A percentile compares a stretch with the other conserved stretches of the same genome.
These are phyloP conservation scores for Hycleus phaleratus DNA, from an alignment of 1,140 invertebrate genomes.

Conservation along the genomic window DNA sequence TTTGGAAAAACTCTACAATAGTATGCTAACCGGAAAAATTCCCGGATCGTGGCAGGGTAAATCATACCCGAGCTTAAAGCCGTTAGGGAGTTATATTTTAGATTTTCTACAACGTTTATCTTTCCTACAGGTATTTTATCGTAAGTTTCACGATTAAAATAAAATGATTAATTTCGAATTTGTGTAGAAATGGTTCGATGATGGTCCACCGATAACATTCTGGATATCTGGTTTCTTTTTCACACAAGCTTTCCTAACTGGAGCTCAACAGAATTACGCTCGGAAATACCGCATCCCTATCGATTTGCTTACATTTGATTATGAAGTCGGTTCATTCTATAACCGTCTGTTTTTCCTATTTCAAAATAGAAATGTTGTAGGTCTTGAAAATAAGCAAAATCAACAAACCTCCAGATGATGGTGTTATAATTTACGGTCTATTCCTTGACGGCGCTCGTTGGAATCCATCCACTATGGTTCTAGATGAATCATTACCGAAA, in stretches of 20 bases:
- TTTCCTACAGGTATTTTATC: conserved; percentile 60
- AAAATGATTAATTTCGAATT: not conserved
- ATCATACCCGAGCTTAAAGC: conserved; percentile 91
- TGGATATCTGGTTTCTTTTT: conserved; percentile 96
- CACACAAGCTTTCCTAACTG: conserved; percentile 92
- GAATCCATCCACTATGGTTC: conserved; percentile 54
- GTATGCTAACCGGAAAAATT: conserved; percentile 76
- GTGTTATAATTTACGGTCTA: conserved; percentile 76
- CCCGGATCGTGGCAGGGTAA: conserved; percentile 74
- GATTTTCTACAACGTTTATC: conserved; percentile 77
- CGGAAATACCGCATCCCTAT: conserved; percentile 86
- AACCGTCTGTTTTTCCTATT: not conserved
- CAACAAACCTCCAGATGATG: conserved; percentile 59
- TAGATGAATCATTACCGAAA: conserved; percentile 78
- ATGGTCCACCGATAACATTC: conserved; percentile 72
- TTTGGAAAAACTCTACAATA: conserved; percentile 78
- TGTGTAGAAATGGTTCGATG: conserved; percentile 69
- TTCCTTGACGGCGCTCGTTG: conserved; percentile 85
- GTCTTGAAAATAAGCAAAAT: conserved; percentile 44
- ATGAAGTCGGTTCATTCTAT: conserved; percentile 47
- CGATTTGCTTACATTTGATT: conserved; percentile 81
- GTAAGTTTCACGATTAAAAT: not conserved
- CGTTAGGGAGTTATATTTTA: conserved; percentile 80
- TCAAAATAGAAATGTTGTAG: conserved; percentile 25
- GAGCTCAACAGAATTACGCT: conserved; percentile 87